Conservation (phyloP, 2,888 invertebrate genomes). For the Caradrina clavipalpis region DNA sequence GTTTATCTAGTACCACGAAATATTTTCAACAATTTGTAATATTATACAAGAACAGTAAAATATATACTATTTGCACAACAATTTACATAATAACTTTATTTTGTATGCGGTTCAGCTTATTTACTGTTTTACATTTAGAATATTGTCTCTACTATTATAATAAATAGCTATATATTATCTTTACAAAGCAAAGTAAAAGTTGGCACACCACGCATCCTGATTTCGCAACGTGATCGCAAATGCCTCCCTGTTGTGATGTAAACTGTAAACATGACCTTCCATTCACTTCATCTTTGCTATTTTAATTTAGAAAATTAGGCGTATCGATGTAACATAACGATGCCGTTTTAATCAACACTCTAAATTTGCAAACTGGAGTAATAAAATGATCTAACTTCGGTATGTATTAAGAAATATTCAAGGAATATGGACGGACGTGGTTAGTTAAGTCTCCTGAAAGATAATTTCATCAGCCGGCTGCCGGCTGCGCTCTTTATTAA, state of each 20-base stretch:
- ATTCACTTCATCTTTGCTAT: conserved; percentile 46
- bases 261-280: conserved; percentile 48
- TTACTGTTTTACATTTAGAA: conserved; percentile 32
- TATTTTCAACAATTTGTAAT: conserved; percentile 20
- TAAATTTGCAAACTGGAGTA: conserved; percentile 20
- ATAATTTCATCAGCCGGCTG: conserved; percentile 31
- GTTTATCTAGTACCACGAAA: conserved; percentile 25
- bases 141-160: conserved; percentile 25
- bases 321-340: conserved; percentile 30
- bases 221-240: conserved; percentile 33
- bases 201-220: conserved; percentile 45
- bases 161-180: conserved; percentile 23
- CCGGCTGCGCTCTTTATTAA: conserved; percentile 23
- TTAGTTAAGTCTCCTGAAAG: conserved; percentile 33
- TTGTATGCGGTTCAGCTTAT: conserved; percentile 26
- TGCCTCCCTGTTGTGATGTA: conserved; percentile 39
- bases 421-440: conserved; percentile 12
- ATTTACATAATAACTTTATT: conserved; percentile 55
- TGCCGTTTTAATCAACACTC: conserved; percentile 19
- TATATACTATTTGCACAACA: conserved; percentile 35
- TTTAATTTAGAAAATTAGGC: conserved; percentile 35
- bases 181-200: conserved; percentile 45
- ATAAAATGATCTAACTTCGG: conserved; percentile 44
- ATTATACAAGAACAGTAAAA: conserved; percentile 38
- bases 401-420: conserved; percentile 28